A percentile compares a stretch with the other conserved stretches of the same genome.
These are phyloP conservation scores for Cynoglossus semilaevis DNA, from an alignment of 2,113 vertebrate species.

Conservation along the genomic window DNA sequence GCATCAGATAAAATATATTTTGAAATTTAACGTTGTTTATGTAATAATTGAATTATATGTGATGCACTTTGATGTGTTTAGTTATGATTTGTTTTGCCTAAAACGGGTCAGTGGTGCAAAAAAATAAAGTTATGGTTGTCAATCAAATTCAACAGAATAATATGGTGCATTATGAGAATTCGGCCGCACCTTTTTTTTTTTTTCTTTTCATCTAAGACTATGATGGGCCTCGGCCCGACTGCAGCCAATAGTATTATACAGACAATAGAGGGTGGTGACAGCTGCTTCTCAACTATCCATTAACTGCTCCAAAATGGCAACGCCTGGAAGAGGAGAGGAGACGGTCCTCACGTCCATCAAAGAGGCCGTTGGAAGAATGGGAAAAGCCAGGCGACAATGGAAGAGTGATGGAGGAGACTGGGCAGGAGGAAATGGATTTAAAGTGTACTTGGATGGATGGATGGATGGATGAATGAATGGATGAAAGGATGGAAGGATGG, in stretches of 20 bases:
- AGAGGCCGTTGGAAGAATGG: conserved; percentile 58
- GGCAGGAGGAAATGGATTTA: too few species aligned
- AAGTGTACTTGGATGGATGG: not conserved
- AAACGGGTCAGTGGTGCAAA: too few species aligned
- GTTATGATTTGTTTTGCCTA: too few species aligned
- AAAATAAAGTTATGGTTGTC: too few species aligned
- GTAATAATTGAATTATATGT: too few species aligned
- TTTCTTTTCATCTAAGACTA: too few species aligned
- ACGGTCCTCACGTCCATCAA: conserved; percentile 52
- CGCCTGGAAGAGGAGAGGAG: conserved; percentile 59
- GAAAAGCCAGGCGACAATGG: conserved; percentile 26
- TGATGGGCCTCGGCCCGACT: conserved; percentile 55
- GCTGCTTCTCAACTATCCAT: conserved; percentile 65
- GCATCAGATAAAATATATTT: too few species aligned
- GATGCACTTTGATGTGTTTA: too few species aligned
- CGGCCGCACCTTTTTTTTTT: conserved; percentile 43
- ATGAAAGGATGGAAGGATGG: conserved; percentile 21
- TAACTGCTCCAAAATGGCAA: conserved; percentile 63
- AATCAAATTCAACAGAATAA: conserved; percentile 35
- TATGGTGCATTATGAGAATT: conserved; percentile 34
- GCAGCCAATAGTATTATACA: conserved; percentile 50
- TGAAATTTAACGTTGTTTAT: too few species aligned
- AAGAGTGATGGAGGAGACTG: too few species aligned
- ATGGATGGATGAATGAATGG: not conserved
- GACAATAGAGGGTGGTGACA: conserved; percentile 57